Base-by-base conservation (phyloP, 2,888 invertebrate genomes). In the Uropetala carovei region DNA sequence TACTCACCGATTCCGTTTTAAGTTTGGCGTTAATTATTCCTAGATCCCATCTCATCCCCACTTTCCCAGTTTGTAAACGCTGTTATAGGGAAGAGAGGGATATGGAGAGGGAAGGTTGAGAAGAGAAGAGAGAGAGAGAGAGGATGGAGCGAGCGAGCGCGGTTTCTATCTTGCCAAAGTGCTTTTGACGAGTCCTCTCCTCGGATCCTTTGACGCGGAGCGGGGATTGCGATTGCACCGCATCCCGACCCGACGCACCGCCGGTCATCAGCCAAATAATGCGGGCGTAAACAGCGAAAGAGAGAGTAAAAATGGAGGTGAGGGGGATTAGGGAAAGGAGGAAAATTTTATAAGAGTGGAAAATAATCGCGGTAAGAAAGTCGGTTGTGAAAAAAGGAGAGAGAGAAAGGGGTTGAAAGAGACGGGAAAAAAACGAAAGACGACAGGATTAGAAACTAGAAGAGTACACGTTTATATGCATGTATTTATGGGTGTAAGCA, bases 161-260 rank as follows among this genome's bases (percentile, higher is more conserved):
- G 68, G 16, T 68, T 68, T 68, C 22, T 68, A 18, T 18, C 68
- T 64, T 22, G 11, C 68, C 68, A 22, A 18, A 68, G n/a, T n/a
- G 68, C 68, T 68, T 68, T 43, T 43, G 43, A 43, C 43, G 43
- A 43, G 43, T 3, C 43, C 43, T 43, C n/a, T n/a, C n/a, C n/a
- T 64, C 64, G 64, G 64, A 10, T 64, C 64, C 64, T 64, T 64
- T 64, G 64, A 64, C 64, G 64, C n/a, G n/a, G n/a, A n/a, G n/a
- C 64, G 64, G 16, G n/a, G 64, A 64, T 64, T 64, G 16, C 64
- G 64, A 64, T n/a, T 64, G 64, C 64, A 64, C 64, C n/a, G 64
- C 64, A n/a, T 64, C 16, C 64, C 16, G 16, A 64, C 16, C 18
- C 64, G 5, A 64, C 64, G 18, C 64, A 64, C 64, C 4, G 5